Base-by-base conservation (phyloP, 2,888 invertebrate species). In the Torymus aiolomorphi region DNA sequence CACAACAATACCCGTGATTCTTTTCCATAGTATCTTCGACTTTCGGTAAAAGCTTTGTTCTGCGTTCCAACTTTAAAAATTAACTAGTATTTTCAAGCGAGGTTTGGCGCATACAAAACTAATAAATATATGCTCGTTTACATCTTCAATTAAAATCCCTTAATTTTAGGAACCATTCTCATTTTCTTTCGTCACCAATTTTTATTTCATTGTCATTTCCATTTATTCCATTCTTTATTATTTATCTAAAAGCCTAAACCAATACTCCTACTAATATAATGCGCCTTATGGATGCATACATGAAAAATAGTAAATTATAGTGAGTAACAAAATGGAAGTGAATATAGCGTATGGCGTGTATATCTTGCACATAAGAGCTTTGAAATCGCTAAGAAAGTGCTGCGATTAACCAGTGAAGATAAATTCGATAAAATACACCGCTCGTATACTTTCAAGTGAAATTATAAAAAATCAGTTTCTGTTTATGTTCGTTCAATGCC, bases 351-450 rank as follows among this genome's bases (percentile, higher is more conserved):
- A 51, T 16, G 49, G 42, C 52, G 16, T 11, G 54, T 72, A 54
- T 20, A 65, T 77, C 42, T 71, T 77, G 49, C 14, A 51, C 54
- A 20, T 13, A 16, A 71, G 11, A 49, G 24, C 24, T 62, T 78
- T 13, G 20, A 65, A 61, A 69, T 63, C n/a, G 42, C 49, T 61
- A 52, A 24, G 61, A 51, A 20, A 70, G 78, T 82, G 78, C 80
- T 71, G 61, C 31, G 65, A 74, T 76, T 80, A 82, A 83, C 83
- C 69, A 80, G 80, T 82, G 80, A 82, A 71, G 31, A 69, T n/a
- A 63, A 51, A 12, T 79, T 49, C 56, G 63, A 24, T 70, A 77
- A 80, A 61, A 66, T 76, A 80, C 71, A 59, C 72, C 80, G 75
- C 31, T 70, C 20, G 71, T 65, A 31, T 49, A 51, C 54, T n/a